Evolutionary conservation across 2,113 vertebrate genomes (phyloP).

Genomic region (Ammodramus savannarum): DNA sequence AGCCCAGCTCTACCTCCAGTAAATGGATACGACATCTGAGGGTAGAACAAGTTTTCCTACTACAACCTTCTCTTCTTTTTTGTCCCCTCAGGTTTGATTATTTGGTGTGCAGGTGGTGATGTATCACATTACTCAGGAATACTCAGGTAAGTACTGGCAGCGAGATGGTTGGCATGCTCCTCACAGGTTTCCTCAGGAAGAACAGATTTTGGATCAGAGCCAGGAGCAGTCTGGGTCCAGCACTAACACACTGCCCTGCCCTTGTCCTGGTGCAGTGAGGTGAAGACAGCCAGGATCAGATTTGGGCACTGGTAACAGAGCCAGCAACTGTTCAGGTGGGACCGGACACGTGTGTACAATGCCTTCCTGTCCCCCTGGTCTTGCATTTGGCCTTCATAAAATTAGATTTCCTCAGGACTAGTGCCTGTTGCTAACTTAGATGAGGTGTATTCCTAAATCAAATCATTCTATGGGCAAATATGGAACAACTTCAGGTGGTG

Average conservation of each 20-base stretch:
- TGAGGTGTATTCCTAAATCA: not conserved
- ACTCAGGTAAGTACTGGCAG: not conserved
- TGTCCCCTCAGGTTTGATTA: not conserved
- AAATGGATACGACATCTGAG: not conserved
- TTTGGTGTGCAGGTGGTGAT: not conserved
- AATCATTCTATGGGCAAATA: not conserved
- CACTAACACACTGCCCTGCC: not conserved
- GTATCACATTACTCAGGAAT: not conserved
- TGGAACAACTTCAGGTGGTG: accelerated
- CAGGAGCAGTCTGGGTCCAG: not conserved
- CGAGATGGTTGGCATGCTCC: not conserved
- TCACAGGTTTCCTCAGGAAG: not conserved
- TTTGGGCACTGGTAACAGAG: not conserved
- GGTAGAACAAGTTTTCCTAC: not conserved
- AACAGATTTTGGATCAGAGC: not conserved
- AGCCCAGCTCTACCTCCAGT: not conserved
- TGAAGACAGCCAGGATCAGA: not conserved
- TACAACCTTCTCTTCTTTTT: not conserved
- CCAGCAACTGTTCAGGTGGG: not conserved
- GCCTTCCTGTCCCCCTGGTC: not conserved
- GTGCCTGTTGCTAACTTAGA: not conserved
- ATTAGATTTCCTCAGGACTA: not conserved
- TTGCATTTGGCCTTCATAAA: not conserved
- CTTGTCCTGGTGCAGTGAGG: not conserved
- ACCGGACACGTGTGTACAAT: accelerated